Evolutionary conservation across 2,888 invertebrate species (phyloP), one percentile per base, ranked within the genome.

Genomic region (Thymelicus lineola): DNA sequence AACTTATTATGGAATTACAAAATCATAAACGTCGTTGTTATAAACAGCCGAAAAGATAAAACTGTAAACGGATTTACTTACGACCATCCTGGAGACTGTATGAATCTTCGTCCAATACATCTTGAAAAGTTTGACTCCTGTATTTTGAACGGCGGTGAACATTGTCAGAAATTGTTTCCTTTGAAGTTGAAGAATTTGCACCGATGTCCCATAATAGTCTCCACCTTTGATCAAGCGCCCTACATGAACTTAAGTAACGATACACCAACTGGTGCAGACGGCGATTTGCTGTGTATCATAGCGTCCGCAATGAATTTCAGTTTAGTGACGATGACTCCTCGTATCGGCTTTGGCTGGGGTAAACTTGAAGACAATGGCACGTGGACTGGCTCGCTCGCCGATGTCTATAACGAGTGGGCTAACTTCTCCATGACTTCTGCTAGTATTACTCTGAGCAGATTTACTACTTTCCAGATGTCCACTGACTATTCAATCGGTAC

Each of bases 381-480:
- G 0, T 92, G 92, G 92, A 76, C 85, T 5, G 92, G 92, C 1
- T 91, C 90, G 1, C 82, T 92, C 0, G 85, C 82, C 17, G 91
- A 91, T 70, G 66, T 91, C 14, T 81, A 85, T 55, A 77, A 88
- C 45, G 84, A 85, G n/a, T 71, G 81, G 14, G 92, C 92, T 0
- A 89, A 91, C 74, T 83, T 91, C 35, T 91, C 91, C 0, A 90
- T 91, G 79, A 90, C 91, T 2, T 91, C 89, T 6, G 84, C 82
- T 0, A 85, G 85, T 36, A 50, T 91, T 10, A 90, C 91, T 0
- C 72, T 83, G 1, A 60, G 82, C 9, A 84, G 91, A 73, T 84
- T 81, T 69, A 76, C 78, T 0, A 71, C 81, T 66, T 92, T 90
- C 73, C 83, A 91, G 73, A 82, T 89, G 73, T 91, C 91, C 0